Conservation (phyloP, 1,140 invertebrate species). For the Anastrepha obliqua region DNA sequence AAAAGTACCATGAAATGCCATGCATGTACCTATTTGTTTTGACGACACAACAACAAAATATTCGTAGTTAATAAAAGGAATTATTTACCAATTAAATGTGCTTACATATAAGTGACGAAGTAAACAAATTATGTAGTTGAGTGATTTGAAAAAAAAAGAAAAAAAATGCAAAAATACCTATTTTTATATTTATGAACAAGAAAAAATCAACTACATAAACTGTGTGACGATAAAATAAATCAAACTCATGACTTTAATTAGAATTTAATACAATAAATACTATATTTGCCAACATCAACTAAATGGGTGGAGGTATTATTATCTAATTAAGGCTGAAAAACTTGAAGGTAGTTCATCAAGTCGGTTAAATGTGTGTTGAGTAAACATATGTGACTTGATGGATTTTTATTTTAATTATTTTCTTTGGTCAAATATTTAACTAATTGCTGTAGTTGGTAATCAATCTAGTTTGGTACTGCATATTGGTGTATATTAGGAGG, state of each 20-base stretch:
- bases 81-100: constrained; percentile 52
- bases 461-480: constrained; percentile 17
- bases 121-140: constrained; percentile 50
- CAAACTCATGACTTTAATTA: constrained; percentile 54
- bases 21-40: background rate
- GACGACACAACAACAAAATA: constrained; percentile 37
- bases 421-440: constrained; percentile 14
- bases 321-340: constrained; percentile 45
- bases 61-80: constrained; percentile 51
- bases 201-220: background rate
- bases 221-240: constrained; percentile 37
- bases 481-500: background rate
- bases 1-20: background rate
- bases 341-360: constrained; percentile 49
- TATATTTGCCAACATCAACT: constrained; percentile 42
- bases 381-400: background rate
- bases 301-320: constrained; percentile 41
- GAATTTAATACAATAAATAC: constrained; percentile 55
- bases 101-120: constrained; percentile 4
- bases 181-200: background rate
- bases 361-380: constrained; percentile 26
- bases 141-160: constrained; percentile 19
- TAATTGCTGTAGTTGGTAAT: constrained; percentile 47
- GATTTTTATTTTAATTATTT: background rate
- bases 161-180: background rate